Evolutionary conservation across 1,140 invertebrate genomes (phyloP), one percentile per base, ranked within the genome.

Genomic region (Formica selysi): DNA sequence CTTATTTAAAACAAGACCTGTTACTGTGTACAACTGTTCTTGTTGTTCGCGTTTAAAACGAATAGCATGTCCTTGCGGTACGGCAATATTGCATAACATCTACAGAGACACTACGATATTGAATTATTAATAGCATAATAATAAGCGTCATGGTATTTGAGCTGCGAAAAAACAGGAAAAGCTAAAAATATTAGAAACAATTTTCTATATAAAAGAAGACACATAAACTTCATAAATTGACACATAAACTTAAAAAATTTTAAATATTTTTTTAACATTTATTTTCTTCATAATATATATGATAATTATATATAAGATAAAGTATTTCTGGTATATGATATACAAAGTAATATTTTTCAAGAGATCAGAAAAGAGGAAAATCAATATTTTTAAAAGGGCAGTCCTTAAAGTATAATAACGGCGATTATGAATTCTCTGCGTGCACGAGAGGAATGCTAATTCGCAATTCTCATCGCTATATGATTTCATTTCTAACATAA

Each of bases 51-150:
- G 13, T 48, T 76, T 51, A 65, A 78, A 78, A 65, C 41, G 38
- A 78, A 19, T 51, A 51, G 48, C 48, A 5, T 19, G 59, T 44
- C 38, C 59, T 65, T 65, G 38, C 19, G 22, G 16, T 13, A 13
- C 16, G 38, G 19, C 38, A 78, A 78, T 51, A 78, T 78, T 57
- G 61, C 6, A 78, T 78, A 65, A 78, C 19, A 76, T 22, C 54
- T 61, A 26, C 22, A 19, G 16, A 19, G 22, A 26, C 11, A 48
- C 41, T 76, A n/a, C n/a, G 36, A 78, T 64, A 78, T 78, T 38
- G 26, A 59, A 61, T 41, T 76, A 64, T 19, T 78, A 64, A 78
- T 48, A 64, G 62, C 5, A 64, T 19, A 76, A 76, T 62, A 78
- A 78, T 19, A 76, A 1, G 26, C 38, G 36, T 76, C 57, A 62